phyloP scores from a whole-genome alignment of 2,797 vertebrate genomes.

The Glyptemys insculpta region DNA sequence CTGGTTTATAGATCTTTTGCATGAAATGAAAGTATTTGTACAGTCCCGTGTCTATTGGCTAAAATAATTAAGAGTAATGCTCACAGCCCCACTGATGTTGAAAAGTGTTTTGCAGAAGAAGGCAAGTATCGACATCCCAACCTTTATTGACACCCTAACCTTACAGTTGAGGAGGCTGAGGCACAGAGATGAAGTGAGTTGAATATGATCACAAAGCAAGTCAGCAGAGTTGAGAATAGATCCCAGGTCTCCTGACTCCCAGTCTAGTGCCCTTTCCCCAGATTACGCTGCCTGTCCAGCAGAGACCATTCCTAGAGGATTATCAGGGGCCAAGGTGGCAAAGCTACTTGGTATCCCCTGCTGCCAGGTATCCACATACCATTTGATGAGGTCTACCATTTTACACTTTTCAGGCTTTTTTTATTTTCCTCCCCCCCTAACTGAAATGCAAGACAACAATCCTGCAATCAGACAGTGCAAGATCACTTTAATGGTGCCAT shows the following conservation, averaged over 20 bases:
- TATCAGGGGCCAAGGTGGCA: not conserved
- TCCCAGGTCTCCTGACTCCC: not conserved
- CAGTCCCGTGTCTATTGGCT: not conserved
- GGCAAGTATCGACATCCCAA: not conserved
- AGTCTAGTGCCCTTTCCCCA: not conserved
- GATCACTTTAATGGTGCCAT: not conserved
- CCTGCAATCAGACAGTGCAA: not conserved
- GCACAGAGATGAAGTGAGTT: not conserved
- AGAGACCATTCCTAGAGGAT: not conserved
- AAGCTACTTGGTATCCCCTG: not conserved
- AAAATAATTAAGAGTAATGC: not conserved
- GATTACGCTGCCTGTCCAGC: not conserved
- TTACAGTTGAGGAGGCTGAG: not conserved
- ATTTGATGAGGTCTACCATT: not conserved
- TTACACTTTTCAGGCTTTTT: not conserved
- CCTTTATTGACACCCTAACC: not conserved
- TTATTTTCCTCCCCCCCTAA: rapidly evolving
- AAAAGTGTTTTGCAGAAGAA: not conserved
- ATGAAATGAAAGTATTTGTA: not conserved
- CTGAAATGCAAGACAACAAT: not conserved
- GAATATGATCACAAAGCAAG: not conserved
- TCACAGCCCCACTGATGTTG: not conserved
- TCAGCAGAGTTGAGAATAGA: not conserved
- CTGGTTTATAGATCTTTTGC: not conserved
- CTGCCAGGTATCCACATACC: not conserved